Conservation (phyloP, 2,888 invertebrate species). For the Campoletis raptor region DNA sequence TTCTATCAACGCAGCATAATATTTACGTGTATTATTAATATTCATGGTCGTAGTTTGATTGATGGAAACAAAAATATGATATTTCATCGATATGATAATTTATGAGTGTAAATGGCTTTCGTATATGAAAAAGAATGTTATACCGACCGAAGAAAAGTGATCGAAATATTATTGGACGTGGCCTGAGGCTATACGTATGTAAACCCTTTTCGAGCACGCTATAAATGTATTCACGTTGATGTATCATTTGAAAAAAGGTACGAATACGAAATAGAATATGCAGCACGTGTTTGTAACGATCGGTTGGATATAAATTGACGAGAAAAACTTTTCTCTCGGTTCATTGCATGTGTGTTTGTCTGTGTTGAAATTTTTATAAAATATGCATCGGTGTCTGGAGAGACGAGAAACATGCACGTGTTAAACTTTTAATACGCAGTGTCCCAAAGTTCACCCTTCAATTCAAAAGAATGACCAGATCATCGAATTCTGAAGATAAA, state of each 20-base stretch:
- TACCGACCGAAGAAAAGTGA: not conserved
- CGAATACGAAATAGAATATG: slow-evolving; percentile 60
- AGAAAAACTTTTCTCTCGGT: not conserved
- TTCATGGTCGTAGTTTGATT: slow-evolving; percentile 34
- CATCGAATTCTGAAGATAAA: not conserved
- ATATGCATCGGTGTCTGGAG: slow-evolving; percentile 44
- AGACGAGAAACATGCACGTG: slow-evolving; percentile 20
- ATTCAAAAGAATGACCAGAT: not conserved
- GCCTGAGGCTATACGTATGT: slow-evolving; percentile 10
- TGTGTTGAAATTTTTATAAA: slow-evolving; percentile 49
- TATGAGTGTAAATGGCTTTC: slow-evolving; percentile 55
- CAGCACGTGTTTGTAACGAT: slow-evolving; percentile 68
- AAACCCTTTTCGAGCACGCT: slow-evolving; percentile 22
- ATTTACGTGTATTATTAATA: slow-evolving; percentile 17
- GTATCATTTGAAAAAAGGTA: not conserved
- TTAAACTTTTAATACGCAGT: not conserved
- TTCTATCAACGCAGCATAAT: not conserved
- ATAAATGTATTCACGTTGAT: slow-evolving; percentile 7
- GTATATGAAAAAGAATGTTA: slow-evolving; percentile 6
- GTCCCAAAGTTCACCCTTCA: not conserved
- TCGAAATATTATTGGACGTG: slow-evolving; percentile 27
- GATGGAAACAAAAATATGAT: slow-evolving; percentile 49
- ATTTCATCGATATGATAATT: slow-evolving; percentile 49
- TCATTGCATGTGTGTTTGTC: not conserved
- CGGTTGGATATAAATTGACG: slow-evolving; percentile 65